A percentile compares a stretch with the other conserved stretches of the same genome.
These are phyloP conservation scores for Plotosus lineatus DNA, from an alignment of 2,113 vertebrate species.

Conservation along the genomic window DNA sequence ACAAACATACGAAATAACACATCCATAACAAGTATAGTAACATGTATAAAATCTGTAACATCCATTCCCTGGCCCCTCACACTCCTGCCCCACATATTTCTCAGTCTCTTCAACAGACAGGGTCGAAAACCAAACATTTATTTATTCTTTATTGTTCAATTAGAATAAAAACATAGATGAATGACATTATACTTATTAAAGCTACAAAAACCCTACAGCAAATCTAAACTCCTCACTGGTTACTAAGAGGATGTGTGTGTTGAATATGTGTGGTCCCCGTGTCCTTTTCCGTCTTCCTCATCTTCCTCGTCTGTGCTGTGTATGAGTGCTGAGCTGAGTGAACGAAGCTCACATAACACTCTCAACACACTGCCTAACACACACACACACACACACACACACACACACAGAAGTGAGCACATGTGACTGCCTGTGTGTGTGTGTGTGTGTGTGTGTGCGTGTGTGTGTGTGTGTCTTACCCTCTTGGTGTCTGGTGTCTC, in stretches of 20 bases:
- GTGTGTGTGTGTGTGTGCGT: background rate
- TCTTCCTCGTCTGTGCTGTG: slow-evolving; percentile 73
- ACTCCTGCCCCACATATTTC: background rate
- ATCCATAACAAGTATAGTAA: too few relatives aligned
- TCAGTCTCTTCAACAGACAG: background rate
- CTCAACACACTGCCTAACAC: slow-evolving; percentile 33
- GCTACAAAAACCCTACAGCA: background rate
- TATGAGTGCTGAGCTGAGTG: slow-evolving; percentile 69
- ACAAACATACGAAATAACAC: too few relatives aligned
- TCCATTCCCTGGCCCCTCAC: background rate
- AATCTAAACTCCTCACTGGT: background rate
- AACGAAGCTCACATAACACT: slow-evolving; percentile 69
- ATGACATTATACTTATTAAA: too few relatives aligned
- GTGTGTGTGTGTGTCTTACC: slow-evolving; percentile 33
- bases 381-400: slow-evolving; percentile 41
- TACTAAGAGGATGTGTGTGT: background rate
- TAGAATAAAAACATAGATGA: background rate
- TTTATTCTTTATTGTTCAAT: background rate
- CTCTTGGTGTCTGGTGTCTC: slow-evolving; percentile 14
- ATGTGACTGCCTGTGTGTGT: background rate
- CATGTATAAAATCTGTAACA: too few relatives aligned
- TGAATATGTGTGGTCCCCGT: slow-evolving; percentile 27
- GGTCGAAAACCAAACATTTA: background rate
- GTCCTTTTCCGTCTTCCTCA: slow-evolving; percentile 58
- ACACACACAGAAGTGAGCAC: slow-evolving; percentile 2